Conservation (phyloP, 2,888 invertebrate genomes). For the Andrena bicolor region DNA sequence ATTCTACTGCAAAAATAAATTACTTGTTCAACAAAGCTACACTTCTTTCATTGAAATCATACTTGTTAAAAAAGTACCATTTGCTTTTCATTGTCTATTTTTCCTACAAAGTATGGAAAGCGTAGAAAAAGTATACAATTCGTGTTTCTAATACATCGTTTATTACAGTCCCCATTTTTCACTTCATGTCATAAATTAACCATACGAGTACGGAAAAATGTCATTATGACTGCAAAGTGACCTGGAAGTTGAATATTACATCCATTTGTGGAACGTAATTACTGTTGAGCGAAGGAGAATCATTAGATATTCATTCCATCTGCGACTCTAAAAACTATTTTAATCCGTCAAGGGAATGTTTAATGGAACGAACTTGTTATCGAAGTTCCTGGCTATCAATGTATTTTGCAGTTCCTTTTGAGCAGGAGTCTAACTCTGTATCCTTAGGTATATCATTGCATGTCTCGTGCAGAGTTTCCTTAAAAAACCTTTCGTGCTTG, state of each 20-base stretch:
- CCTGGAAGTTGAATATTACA: neutral
- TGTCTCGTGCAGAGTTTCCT: constrained; percentile 26
- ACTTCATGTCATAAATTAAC: neutral
- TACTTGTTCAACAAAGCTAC: neutral
- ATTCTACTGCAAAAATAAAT: neutral
- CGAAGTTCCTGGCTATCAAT: neutral
- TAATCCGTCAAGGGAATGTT: neutral
- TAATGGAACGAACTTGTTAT: constrained; percentile 8
- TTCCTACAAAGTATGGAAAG: neutral
- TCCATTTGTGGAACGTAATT: neutral
- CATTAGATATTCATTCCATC: neutral
- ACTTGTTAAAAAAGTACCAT: neutral
- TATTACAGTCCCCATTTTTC: neutral
- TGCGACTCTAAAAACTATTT: neutral
- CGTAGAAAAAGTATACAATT: neutral
- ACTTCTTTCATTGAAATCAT: neutral
- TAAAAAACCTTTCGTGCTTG: neutral
- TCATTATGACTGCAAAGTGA: constrained; percentile 1
- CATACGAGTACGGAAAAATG: neutral
- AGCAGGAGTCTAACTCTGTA: neutral
- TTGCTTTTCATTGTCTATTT: no score
- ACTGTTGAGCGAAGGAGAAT: neutral
- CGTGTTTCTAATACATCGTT: neutral
- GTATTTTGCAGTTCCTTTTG: neutral
- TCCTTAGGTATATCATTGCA: neutral